Conservation (phyloP, 1,140 invertebrate species). For the Drosophila parabipectinata region DNA sequence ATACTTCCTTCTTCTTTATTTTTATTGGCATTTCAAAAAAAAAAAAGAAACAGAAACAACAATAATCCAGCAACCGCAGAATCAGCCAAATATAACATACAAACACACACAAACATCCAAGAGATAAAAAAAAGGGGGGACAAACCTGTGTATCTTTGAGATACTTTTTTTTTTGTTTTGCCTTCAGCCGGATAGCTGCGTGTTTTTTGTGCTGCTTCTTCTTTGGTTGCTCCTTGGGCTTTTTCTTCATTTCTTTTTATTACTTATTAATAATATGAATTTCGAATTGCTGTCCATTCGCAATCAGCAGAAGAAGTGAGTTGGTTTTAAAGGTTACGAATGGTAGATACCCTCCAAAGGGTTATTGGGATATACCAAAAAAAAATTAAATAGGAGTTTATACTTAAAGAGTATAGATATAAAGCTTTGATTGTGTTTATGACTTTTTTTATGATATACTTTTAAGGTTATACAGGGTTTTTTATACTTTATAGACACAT, state of each 20-base stretch:
- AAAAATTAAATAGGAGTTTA: no score
- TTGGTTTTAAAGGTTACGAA: slow-evolving; percentile 14
- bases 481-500: no score
- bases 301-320: slow-evolving; percentile 24
- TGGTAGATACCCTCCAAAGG: background rate
- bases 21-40: slow-evolving; percentile 43
- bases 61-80: slow-evolving; percentile 33
- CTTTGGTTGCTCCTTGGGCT: slow-evolving; percentile 14
- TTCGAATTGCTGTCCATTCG: slow-evolving; percentile 34
- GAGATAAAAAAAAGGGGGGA: slow-evolving; percentile 5
- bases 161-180: slow-evolving; percentile 19
- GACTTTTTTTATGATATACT: no score
- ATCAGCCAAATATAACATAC: slow-evolving; percentile 21
- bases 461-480: no score
- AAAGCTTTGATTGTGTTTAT: no score
- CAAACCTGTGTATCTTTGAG: slow-evolving; percentile 36
- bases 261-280: slow-evolving; percentile 59
- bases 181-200: slow-evolving; percentile 1
- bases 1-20: slow-evolving; percentile 3
- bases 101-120: background rate
- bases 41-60: slow-evolving; percentile 12
- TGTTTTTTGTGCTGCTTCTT: background rate
- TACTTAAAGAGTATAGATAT: no score
- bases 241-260: slow-evolving; percentile 47
- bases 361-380: no score